Base-by-base conservation (phyloP, 2,797 vertebrate genomes). In the Xenentodon cancila region DNA sequence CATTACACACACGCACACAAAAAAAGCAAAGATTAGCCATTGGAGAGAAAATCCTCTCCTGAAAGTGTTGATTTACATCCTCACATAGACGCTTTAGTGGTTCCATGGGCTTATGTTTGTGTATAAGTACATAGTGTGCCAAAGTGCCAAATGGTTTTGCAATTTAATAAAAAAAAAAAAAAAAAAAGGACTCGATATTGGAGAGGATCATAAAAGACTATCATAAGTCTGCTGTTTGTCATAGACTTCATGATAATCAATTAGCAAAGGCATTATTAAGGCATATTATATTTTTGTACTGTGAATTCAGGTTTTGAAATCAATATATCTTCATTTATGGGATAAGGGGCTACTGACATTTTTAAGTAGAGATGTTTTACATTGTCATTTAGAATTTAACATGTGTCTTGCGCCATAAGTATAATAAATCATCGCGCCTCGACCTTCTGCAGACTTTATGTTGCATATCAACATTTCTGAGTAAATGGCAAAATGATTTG, bases 261-360 rank as follows among this genome's bases (percentile, higher is more conserved):
- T 84, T 88, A 87, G 84, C 82, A 85, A 88, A 92, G 84, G n/a
- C n/a, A n/a, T n/a, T n/a, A n/a, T n/a, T n/a, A n/a, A n/a, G n/a
- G 87, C 85, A 91, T 90, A 91, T 89, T 93, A 88, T 94, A 94
- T 93, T 94, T 94, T 94, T 94, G 90, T 94, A 94, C 90, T 85
- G 92, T 93, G 85, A 91, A 86, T 91, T 92, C 92, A 91, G 90
- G 88, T 93, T 94, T 89, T 92, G 68, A 89, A 89, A 92, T 89
- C 85, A 89, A 91, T 82, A 82, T 86, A 89, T 91, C 88, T 91
- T 93, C 88, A 92, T 90, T 90, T 83, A 92, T 88, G 93, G 94
- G 91, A 93, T 80, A 95, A 94, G 93, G 94, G 94, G 93, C 93
- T 95, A 93, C 89, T 88, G 90, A 92, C 77, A 81, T 93, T 92